These are phyloP conservation scores for Xanthia togata DNA, from an alignment of 2,888 invertebrate genomes.

Conservation along the genomic window DNA sequence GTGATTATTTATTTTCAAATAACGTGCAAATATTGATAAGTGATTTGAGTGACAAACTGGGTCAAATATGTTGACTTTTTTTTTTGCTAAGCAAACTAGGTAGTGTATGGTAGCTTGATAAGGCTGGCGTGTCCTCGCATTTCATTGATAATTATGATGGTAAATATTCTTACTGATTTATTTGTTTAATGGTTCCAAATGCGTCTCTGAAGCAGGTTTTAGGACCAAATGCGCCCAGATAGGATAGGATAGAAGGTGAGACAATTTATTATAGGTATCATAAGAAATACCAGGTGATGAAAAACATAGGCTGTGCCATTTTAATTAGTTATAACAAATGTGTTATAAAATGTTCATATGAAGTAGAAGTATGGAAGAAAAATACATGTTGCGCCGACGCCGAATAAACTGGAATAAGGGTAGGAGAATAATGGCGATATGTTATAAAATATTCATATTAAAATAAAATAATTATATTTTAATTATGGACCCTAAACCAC, in stretches of 20 bases:
- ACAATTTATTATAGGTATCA: neutral
- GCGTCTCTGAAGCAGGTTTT: neutral
- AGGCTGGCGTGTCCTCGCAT: conserved; percentile 26
- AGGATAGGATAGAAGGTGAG: neutral
- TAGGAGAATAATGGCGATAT: too few relatives aligned
- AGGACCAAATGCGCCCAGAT: neutral
- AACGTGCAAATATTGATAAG: conserved; percentile 24
- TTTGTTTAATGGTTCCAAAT: neutral
- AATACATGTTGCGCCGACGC: too few relatives aligned
- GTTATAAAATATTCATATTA: too few relatives aligned
- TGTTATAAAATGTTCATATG: too few relatives aligned
- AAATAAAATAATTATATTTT: too few relatives aligned
- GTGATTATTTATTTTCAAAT: conserved; percentile 30
- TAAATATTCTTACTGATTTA: conserved; percentile 22
- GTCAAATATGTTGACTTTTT: conserved; percentile 47
- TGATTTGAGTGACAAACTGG: conserved; percentile 40
- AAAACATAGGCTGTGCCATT: neutral
- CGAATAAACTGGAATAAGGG: too few relatives aligned
- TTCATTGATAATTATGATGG: conserved; percentile 21
- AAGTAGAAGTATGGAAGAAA: too few relatives aligned
- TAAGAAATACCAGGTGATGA: neutral
- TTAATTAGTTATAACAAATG: too few relatives aligned
- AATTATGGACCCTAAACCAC: too few relatives aligned
- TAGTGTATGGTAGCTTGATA: conserved; percentile 1
- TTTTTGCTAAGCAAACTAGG: conserved; percentile 30